phyloP scores from a whole-genome alignment of 1,140 invertebrate genomes.

The Acromyrmex echinatior region DNA sequence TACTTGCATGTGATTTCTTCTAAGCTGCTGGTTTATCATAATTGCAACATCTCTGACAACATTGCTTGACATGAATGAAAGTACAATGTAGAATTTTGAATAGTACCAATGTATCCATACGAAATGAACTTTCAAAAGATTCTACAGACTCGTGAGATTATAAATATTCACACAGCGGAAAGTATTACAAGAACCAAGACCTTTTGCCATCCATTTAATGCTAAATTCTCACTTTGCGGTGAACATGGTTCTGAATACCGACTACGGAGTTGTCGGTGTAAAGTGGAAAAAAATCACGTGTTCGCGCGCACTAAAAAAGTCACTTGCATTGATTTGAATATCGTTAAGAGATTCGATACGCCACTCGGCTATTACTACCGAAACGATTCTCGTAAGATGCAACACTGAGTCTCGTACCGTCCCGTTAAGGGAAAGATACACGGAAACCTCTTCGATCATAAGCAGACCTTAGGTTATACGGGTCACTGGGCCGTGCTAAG shows the following conservation, averaged over 20 bases:
- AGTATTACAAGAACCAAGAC: slow-evolving; percentile 12
- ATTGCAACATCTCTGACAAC: slow-evolving; percentile 7
- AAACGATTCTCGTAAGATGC: slow-evolving; percentile 40
- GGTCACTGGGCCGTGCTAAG: slow-evolving; percentile 82
- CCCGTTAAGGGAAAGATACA: slow-evolving; percentile 56
- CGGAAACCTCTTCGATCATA: slow-evolving; percentile 76
- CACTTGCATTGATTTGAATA: slow-evolving; percentile 30
- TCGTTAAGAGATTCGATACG: slow-evolving; percentile 2
- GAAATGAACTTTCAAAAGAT: slow-evolving; percentile 17
- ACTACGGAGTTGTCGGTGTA: not conserved
- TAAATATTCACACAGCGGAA: slow-evolving; percentile 24
- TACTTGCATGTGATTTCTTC: not conserved
- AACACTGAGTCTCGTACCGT: not conserved
- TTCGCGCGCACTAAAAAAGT: not conserved
- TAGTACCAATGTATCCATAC: not conserved
- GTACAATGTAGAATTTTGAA: slow-evolving; percentile 9
- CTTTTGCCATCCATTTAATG: slow-evolving; percentile 1
- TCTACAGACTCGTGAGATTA: slow-evolving; percentile 10
- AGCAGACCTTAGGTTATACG: slow-evolving; percentile 78
- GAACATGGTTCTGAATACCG: not conserved
- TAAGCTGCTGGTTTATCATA: not conserved
- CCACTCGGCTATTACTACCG: slow-evolving; percentile 29
- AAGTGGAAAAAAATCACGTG: slow-evolving; percentile 15
- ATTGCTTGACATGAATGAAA: not conserved
- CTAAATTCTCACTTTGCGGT: not conserved